Evolutionary conservation across 2,113 vertebrate species (phyloP).

Genomic region (Tupaia chinensis): DNA sequence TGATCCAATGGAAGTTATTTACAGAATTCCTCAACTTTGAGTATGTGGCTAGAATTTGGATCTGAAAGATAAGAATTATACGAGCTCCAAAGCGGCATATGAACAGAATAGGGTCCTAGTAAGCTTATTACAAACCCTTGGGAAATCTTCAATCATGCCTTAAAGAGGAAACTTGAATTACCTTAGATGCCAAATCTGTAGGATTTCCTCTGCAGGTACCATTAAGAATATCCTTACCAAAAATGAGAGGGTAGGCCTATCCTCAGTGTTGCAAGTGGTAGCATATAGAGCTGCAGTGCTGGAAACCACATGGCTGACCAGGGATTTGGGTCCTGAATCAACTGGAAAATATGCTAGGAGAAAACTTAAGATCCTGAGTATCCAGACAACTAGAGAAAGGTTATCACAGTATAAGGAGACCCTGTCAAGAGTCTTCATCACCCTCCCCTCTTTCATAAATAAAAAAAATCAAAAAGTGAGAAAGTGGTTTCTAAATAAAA

Average conservation of each 20-base stretch:
- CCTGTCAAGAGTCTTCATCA: too few species aligned
- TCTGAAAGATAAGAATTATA: not conserved
- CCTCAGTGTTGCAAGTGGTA: too few species aligned
- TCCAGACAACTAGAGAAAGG: too few species aligned
- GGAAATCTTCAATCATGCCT: not conserved
- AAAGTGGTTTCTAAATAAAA: constrained; percentile 39
- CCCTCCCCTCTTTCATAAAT: too few species aligned
- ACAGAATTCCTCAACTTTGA: not conserved
- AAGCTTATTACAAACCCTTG: not conserved
- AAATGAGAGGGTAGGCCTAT: not conserved
- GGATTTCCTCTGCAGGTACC: not conserved
- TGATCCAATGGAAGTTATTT: not conserved
- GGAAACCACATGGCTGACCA: too few species aligned
- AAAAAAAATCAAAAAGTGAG: too few species aligned
- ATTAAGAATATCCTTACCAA: not conserved
- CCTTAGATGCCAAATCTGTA: not conserved
- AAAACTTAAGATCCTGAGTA: too few species aligned
- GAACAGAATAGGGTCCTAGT: too few species aligned
- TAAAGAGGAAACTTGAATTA: not conserved
- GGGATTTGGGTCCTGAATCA: too few species aligned
- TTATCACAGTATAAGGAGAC: too few species aligned
- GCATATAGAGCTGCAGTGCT: too few species aligned
- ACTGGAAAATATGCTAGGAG: too few species aligned
- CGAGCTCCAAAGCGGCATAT: not conserved
- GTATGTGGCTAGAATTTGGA: not conserved